Percentiles rank a stretch among this genome's conserved stretches.
Conservation (phyloP, 2,797 vertebrate genomes). For the Hemitrygon akajei region DNA sequence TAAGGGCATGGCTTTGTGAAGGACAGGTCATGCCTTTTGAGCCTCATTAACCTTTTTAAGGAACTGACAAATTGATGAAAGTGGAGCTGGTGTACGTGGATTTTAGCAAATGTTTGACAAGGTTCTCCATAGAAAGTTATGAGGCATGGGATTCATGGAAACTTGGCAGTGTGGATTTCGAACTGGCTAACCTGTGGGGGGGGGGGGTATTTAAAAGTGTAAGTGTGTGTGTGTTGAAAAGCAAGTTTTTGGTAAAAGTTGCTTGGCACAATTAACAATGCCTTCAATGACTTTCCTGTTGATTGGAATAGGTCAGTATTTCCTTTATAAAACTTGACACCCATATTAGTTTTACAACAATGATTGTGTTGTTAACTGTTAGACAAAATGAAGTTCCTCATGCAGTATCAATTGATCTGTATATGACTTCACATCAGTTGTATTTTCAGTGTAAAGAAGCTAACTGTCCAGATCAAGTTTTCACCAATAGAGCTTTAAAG, state of each 20-base stretch:
- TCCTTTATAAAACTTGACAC: background rate
- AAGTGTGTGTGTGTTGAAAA: background rate
- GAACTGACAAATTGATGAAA: too few species aligned
- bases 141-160: too few species aligned
- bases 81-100: too few species aligned
- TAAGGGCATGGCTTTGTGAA: too few species aligned
- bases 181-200: too few species aligned
- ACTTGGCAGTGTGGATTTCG: too few species aligned
- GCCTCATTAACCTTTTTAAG: too few species aligned
- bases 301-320: background rate
- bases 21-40: too few species aligned
- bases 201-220: too few species aligned
- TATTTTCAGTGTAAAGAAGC: background rate
- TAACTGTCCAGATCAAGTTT: background rate
- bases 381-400: background rate
- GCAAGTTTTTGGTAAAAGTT: background rate
- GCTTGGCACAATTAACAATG: background rate
- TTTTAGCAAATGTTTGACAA: too few species aligned
- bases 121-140: too few species aligned
- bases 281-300: background rate
- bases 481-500: background rate
- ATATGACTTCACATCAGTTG: background rate
- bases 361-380: background rate
- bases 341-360: background rate
- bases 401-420: background rate